phyloP scores from a whole-genome alignment of 2,113 vertebrate genomes.

The Rhinolophus ferrumequinum region DNA sequence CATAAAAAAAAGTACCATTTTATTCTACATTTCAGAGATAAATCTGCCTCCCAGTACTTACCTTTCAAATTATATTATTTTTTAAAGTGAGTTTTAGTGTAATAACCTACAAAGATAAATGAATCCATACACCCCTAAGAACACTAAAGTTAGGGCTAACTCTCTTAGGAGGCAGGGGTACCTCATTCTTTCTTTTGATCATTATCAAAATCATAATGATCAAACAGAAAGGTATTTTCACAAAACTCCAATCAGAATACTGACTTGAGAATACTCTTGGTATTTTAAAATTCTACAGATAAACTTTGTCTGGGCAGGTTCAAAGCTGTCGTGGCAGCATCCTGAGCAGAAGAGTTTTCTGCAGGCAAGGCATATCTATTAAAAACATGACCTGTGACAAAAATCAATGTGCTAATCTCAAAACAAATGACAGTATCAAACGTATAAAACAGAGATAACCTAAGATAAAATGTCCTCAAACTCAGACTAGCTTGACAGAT shows the following conservation, averaged over 20 bases:
- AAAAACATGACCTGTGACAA: conserved; percentile 88
- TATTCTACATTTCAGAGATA: conserved; percentile 25
- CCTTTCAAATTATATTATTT: conserved; percentile 14
- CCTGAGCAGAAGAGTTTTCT: conserved; percentile 75
- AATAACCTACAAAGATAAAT: not conserved
- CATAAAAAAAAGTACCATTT: not conserved
- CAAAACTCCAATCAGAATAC: not conserved
- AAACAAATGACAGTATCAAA: conserved; percentile 86
- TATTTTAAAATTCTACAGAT: conserved; percentile 77
- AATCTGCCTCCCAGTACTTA: not conserved
- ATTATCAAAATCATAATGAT: conserved; percentile 52
- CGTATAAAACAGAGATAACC: conserved; percentile 82
- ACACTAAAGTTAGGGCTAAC: not conserved
- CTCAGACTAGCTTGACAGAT: conserved; percentile 71
- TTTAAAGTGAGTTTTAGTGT: conserved; percentile 50
- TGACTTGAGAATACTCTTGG: conserved; percentile 50
- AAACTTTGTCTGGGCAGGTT: conserved; percentile 73
- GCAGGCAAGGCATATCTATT: conserved; percentile 82
- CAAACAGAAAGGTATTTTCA: not conserved
- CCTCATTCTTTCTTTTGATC: not conserved
- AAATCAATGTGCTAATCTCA: conserved; percentile 89
- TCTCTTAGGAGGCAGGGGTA: not conserved
- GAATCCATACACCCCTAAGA: not conserved
- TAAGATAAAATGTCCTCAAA: conserved; percentile 79
- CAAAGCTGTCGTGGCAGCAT: conserved; percentile 62